Conservation (phyloP, 2,888 invertebrate species). For the Heliconius ismenius region DNA sequence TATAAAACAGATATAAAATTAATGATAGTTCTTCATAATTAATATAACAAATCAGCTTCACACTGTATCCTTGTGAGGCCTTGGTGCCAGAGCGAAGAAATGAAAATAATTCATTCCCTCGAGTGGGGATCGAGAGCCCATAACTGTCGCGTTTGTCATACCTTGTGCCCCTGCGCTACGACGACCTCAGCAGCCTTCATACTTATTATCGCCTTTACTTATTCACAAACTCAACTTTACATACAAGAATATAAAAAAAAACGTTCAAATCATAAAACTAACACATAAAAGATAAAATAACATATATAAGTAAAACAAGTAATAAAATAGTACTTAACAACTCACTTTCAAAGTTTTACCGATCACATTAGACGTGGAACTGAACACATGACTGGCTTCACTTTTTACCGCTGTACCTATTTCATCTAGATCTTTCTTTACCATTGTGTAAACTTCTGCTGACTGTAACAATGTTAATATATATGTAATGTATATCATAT, state of each 20-base stretch:
- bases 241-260: neutral
- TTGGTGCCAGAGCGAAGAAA: too few relatives aligned
- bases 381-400: constrained; percentile 86
- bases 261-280: neutral
- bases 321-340: neutral
- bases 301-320: constrained; percentile 4
- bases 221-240: neutral
- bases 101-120: too few relatives aligned
- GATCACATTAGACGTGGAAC: constrained; percentile 84
- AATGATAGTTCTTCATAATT: too few relatives aligned
- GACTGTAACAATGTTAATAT: constrained; percentile 77
- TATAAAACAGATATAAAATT: too few relatives aligned
- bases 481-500: too few relatives aligned
- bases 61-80: too few relatives aligned
- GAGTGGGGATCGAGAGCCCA: too few relatives aligned
- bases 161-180: too few relatives aligned
- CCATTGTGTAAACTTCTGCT: constrained; percentile 88
- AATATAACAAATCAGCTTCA: too few relatives aligned
- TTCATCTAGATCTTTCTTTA: constrained; percentile 88
- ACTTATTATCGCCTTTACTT: neutral
- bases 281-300: neutral
- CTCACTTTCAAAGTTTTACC: constrained; percentile 86
- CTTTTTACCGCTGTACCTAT: constrained; percentile 86
- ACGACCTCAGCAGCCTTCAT: too few relatives aligned
- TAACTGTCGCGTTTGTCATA: too few relatives aligned